Evolutionary conservation across 92 coral and sea anemone genomes (phyloP), one percentile per base, ranked within the genome.

Genomic region (Porites evermanni): DNA sequence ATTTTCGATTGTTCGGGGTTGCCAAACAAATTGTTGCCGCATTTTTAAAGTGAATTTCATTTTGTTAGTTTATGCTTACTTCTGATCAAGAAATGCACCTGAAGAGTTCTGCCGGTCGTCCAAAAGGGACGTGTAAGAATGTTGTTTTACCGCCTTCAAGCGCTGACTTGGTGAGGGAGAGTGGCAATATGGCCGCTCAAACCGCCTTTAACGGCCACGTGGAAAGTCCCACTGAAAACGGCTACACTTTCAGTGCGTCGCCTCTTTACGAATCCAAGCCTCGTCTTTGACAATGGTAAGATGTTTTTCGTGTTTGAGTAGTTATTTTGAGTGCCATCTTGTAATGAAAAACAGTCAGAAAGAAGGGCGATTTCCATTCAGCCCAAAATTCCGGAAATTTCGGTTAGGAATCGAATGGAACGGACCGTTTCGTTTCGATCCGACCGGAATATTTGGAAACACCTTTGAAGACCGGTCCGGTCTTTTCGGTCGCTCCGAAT

Each of bases 231-330:
- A 32, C 72, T 76, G 70, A 53, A 74, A 72, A 58, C 82, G 64
- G 69, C 84, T 70, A 69, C 68, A 75, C 84, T 81, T 89, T 86
- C 95, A 67, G 92, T 89, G 95, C 81, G 56, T 81, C 95, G 66
- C 79, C 79, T 79, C 90, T 85, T 90, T 94, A 92, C 98, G 98
- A 94, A 94, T 92, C 98, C 98, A 88, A 87, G 95, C 98, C 94
- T 86, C 95, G 98, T 94, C 94, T 94, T 94, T 94, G 98, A 94
- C 98, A 94, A 86, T 86, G 95, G 98, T 94, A 86, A 86, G 90
- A 29, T 26, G 64, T 68, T n/a, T 58, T 59, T 38, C 5, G 47
- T 14, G 16, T 74, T 64, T 80, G 12, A 53, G 32, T 17, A 21
- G 53, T 44, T 9, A 18, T 53, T 32, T 38, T 16, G 29, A 56